Base-by-base conservation (phyloP, 2,888 invertebrate genomes). In the Catonia carolina region DNA sequence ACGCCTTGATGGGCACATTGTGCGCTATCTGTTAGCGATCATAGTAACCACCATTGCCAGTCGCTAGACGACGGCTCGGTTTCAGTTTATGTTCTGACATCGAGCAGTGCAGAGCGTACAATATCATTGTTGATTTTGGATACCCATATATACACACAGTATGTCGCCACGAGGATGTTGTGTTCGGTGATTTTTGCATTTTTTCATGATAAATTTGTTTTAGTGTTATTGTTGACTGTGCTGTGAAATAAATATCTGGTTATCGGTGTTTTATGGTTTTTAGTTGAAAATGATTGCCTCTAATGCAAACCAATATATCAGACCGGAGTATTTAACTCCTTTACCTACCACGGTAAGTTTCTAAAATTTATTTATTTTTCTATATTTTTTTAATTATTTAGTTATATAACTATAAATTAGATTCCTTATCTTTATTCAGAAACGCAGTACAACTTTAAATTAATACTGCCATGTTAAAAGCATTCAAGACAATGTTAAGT, bases 321-420 rank as follows among this genome's bases (percentile, higher is more conserved):
- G 93, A 74, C 94, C 95, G 75, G 96, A 96, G 80, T 95, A 95
- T 78, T 80, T 95, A 70, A 88, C 93, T 67, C 94, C 95, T 67
- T 81, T 94, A 73, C 88, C 93, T 64, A 90, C 93, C 62, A 89
- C 93, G 85, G 95, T 95, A 83, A 87, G 91, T 83, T 70, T 63
- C 56, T 36, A 18, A 6, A 31, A 12, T 49, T 33, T 20, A 49
- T 12, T 20, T 12, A 12, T 12, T 41, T 41, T 41, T 41, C n/a
- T 41, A 14, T 8, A 12, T 14, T 41, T 41, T 48, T 48, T 22
- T 7, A 23, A 15, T 22, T 48, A 48, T 47, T 47, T 47, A 17
- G 4, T 15, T 47, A n/a, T 15, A 17, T 10, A 14, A 10, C 10
- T 15, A 10, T 14, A 41, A 8, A 10, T 41, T 41, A 8, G 17